phyloP scores from a whole-genome alignment of 2,113 vertebrate genomes.

The Daboia siamensis region DNA sequence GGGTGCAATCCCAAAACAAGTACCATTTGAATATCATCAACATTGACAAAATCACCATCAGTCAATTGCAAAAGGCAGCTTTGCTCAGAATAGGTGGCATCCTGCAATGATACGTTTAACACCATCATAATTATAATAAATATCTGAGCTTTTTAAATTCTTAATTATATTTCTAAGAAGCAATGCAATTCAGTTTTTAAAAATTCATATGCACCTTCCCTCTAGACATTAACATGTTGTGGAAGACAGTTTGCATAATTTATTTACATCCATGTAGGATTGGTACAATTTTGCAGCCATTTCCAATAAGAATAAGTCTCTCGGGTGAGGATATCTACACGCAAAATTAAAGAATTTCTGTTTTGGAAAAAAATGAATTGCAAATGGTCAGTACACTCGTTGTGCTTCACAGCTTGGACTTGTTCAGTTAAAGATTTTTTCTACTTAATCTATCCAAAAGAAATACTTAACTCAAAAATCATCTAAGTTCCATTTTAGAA shows the following conservation, averaged over 20 bases:
- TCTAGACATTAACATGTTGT: neutral
- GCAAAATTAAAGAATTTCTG: too few species aligned
- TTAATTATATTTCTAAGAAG: too few species aligned
- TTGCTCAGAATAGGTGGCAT: too few species aligned
- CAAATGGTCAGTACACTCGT: neutral
- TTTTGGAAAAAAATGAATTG: neutral
- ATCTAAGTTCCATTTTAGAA: slow-evolving; percentile 6
- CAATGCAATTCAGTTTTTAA: too few species aligned
- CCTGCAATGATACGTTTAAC: too few species aligned
- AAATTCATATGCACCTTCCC: neutral
- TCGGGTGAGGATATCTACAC: neutral
- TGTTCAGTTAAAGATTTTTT: neutral
- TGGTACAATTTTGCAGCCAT: neutral
- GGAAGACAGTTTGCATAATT: neutral
- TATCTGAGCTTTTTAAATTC: too few species aligned
- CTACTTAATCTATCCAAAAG: neutral
- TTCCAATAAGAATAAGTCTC: neutral
- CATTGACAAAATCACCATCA: too few species aligned
- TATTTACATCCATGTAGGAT: neutral
- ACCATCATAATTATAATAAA: too few species aligned
- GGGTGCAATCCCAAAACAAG: too few species aligned
- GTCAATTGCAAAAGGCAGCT: too few species aligned
- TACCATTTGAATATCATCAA: too few species aligned
- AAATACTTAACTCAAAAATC: neutral
- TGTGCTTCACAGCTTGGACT: neutral